Base-by-base conservation (phyloP, 2,113 vertebrate genomes). In the Turdus rufiventris region DNA sequence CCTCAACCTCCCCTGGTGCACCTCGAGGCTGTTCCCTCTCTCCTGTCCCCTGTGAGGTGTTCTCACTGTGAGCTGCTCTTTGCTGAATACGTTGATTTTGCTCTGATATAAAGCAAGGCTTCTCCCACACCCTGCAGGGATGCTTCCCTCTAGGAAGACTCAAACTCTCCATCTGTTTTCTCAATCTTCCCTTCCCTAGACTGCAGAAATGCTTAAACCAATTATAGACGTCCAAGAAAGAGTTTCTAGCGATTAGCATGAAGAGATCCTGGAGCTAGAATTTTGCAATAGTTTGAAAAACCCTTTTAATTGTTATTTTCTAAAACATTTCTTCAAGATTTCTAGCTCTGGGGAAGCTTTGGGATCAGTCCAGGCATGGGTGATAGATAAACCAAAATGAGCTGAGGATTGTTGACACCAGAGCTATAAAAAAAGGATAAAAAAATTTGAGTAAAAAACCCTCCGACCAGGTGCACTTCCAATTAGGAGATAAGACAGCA, bases 151-250 rank as follows among this genome's bases (percentile, higher is more conserved):
- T 5, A 21, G 7, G 36, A 68, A 72, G 7, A 24, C 14, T 65
- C 21, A 18, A 72, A 40, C 4, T 45, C 65, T 40, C n/a, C n/a
- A 12, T 56, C 16, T 47, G 2, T 56, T 83, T 62, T 42, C 50
- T 53, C 16, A 53, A 0, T 15, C 10, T 63, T 31, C 40, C 3
- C 0, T 31, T 72, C 23, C 18, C 14, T 25, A 18, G 4, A 8
- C 33, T 63, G 19, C 33, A 74, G 42, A 56, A 31, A 14, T 48
- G 4, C 53, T n/a, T 62, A 28, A 70, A 15, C 18, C 51, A 4
- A 6, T 25, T 15, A 36, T 18, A 51, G 54, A 48, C 2, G 51
- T 10, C 12, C 54, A 87, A 73, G 18, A 18, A 36, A 48, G 2
- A 34, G 8, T 36, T 89, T 47, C 17, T 36, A 66, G 29, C 18